Percentiles rank a stretch among this genome's conserved stretches.
Conservation (phyloP, 2,113 vertebrate genomes). For the Ptilorrhoa leucosticta region DNA sequence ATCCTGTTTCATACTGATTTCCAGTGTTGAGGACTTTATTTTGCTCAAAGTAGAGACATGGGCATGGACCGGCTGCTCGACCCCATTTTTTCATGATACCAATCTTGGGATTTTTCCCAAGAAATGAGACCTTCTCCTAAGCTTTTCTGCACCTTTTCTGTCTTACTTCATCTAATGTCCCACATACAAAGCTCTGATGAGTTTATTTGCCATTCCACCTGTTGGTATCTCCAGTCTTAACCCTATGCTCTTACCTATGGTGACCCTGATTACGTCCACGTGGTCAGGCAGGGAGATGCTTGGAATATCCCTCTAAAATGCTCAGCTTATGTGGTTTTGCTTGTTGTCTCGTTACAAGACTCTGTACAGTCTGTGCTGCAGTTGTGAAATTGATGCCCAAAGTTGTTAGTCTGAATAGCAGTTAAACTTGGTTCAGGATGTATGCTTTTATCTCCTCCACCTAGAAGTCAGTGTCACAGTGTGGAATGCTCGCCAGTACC, state of each 20-base stretch:
- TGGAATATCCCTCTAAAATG: background rate
- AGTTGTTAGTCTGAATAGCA: background rate
- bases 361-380: background rate
- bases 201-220: background rate
- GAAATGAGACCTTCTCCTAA: background rate
- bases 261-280: background rate
- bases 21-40: background rate
- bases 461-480: background rate
- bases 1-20: background rate
- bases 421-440: background rate
- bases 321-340: background rate
- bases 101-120: background rate
- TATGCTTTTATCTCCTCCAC: background rate
- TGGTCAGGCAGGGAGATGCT: background rate
- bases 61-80: background rate
- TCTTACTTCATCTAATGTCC: background rate
- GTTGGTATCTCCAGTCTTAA: background rate
- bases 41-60: background rate
- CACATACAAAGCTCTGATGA: background rate
- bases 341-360: background rate
- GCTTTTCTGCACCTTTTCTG: background rate
- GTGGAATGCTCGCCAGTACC: background rate
- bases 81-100: background rate
- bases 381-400: background rate
- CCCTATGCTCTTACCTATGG: fast-evolving